Evolutionary conservation across 2,797 vertebrate species (phyloP).

Genomic region (Falco biarmicus): DNA sequence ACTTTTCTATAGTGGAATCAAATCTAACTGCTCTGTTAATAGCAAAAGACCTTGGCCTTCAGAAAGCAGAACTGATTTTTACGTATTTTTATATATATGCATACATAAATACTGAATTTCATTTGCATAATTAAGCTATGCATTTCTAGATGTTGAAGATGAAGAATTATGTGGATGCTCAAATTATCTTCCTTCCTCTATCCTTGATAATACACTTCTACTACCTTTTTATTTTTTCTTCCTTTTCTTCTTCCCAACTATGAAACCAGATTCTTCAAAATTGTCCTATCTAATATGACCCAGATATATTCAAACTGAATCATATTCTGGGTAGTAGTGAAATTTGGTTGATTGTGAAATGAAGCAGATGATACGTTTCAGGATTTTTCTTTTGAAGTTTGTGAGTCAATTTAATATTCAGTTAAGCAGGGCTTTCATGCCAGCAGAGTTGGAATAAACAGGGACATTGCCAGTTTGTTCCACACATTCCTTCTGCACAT

Average conservation of each 20-base stretch:
- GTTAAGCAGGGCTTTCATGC: neutral
- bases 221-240: neutral
- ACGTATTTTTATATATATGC: neutral
- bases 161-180: conserved; percentile 33
- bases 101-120: conserved; percentile 28
- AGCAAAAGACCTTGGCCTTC: conserved; percentile 46
- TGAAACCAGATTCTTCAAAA: conserved; percentile 57
- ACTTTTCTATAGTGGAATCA: conserved; percentile 42
- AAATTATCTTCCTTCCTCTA: neutral
- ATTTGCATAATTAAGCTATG: conserved; percentile 57
- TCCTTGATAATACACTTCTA: conserved; percentile 30
- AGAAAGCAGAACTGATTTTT: conserved; percentile 41
- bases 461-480: neutral
- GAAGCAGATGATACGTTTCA: neutral
- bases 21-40: conserved; percentile 68
- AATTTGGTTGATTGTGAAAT: neutral
- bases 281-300: conserved; percentile 20
- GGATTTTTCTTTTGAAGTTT: conserved; percentile 24
- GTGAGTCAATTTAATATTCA: conserved; percentile 22
- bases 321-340: neutral
- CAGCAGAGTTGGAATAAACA: conserved; percentile 5
- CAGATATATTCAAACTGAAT: conserved; percentile 31
- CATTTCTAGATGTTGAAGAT: conserved; percentile 51
- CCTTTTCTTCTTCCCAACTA: conserved; percentile 29
- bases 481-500: conserved; percentile 1